phyloP scores from a whole-genome alignment of 2,888 invertebrate species.

The Psylliodes chrysocephalus region DNA sequence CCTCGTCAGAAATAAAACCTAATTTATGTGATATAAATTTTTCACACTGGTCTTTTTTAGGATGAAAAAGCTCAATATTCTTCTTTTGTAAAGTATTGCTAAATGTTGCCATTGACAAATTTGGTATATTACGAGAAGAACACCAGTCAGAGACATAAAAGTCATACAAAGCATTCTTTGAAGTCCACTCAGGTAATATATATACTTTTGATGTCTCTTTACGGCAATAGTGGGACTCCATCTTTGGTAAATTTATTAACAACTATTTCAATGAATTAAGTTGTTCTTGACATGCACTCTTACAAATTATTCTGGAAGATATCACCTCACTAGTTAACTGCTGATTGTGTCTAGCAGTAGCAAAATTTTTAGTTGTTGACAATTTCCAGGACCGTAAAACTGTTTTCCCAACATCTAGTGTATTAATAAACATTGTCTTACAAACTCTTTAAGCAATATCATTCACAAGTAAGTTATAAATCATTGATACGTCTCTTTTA shows the following conservation, averaged over 20 bases:
- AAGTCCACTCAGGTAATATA: slow-evolving; percentile 26
- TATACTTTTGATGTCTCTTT: slow-evolving; percentile 34
- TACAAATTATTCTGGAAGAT: not conserved
- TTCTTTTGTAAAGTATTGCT: slow-evolving; percentile 24
- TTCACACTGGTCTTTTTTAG: slow-evolving; percentile 36
- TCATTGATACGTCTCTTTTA: not conserved
- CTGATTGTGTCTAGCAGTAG: not conserved
- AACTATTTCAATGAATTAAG: not conserved
- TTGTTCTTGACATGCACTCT: slow-evolving; percentile 8
- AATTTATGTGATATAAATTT: slow-evolving; percentile 29
- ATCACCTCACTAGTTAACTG: not conserved
- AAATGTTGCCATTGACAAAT: slow-evolving; percentile 27
- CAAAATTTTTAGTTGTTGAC: slow-evolving; percentile 1
- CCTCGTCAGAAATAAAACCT: slow-evolving; percentile 18
- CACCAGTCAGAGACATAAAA: slow-evolving; percentile 33
- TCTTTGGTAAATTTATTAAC: not conserved
- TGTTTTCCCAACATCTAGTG: slow-evolving; percentile 1
- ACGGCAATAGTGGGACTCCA: slow-evolving; percentile 36
- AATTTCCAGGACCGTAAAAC: slow-evolving; percentile 8
- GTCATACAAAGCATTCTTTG: slow-evolving; percentile 31
- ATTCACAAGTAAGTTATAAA: not conserved
- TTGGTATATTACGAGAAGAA: not conserved
- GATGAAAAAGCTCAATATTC: slow-evolving; percentile 32
- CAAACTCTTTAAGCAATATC: slow-evolving; percentile 25
- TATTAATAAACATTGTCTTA: slow-evolving; percentile 30